Conservation (phyloP, 2,797 vertebrate genomes). For the Rhadinocentrus ornatus region DNA sequence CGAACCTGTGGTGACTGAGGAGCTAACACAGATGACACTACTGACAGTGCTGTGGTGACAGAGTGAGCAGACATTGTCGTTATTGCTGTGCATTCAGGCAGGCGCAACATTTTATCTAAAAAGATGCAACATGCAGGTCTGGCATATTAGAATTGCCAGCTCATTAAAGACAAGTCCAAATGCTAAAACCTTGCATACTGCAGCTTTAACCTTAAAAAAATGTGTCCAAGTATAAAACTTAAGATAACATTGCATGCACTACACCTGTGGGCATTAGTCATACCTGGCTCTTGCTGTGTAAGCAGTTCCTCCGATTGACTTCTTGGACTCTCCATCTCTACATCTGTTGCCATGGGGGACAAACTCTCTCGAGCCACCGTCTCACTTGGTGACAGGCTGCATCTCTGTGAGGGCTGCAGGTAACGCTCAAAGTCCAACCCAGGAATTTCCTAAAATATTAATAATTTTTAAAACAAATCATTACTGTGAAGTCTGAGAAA, state of each 20-base stretch:
- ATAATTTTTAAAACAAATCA: not conserved
- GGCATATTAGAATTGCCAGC: not conserved
- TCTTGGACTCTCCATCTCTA: constrained; percentile 80
- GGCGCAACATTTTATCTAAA: not conserved
- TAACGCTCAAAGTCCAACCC: constrained; percentile 83
- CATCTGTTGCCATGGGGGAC: constrained; percentile 67
- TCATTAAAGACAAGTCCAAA: not conserved
- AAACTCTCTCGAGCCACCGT: constrained; percentile 42
- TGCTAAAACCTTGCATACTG: not conserved
- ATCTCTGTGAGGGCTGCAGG: constrained; percentile 69
- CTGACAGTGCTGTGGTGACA: constrained; percentile 62
- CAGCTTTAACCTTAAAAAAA: not conserved
- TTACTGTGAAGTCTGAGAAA: fast-evolving
- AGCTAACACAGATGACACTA: constrained; percentile 50
- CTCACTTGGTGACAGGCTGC: constrained; percentile 66
- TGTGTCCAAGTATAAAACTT: not conserved
- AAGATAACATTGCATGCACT: not conserved
- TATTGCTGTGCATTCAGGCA: not conserved
- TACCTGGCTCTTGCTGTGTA: constrained; percentile 50
- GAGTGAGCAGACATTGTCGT: constrained; percentile 21
- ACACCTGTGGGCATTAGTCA: constrained; percentile 36
- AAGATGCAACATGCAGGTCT: constrained; percentile 5
- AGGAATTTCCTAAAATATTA: constrained; percentile 58
- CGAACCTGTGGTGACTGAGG: constrained; percentile 73
- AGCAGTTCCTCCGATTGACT: constrained; percentile 34